phyloP scores from a whole-genome alignment of 2,797 vertebrate genomes.

The Tympanoctomys barrerae region DNA sequence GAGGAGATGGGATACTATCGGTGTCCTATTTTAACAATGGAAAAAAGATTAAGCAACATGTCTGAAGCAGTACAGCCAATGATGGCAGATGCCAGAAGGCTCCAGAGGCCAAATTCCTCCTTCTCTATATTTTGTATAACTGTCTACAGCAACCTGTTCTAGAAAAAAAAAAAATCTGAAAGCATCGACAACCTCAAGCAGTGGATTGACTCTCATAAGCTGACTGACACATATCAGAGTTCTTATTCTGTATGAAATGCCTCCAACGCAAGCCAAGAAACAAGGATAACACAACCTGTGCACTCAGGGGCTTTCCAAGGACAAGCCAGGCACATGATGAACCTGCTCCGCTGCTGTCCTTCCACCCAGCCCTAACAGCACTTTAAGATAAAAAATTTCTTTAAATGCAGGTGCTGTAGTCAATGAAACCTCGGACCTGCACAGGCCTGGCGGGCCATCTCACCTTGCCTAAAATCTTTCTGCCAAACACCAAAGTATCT shows the following conservation, averaged over 20 bases:
- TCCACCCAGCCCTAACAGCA: slow-evolving; percentile 27
- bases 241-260: background rate
- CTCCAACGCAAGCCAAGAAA: background rate
- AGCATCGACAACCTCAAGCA: background rate
- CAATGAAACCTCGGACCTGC: slow-evolving; percentile 80
- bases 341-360: background rate
- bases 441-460: slow-evolving; percentile 83
- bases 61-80: background rate
- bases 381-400: background rate
- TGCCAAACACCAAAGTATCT: slow-evolving; percentile 60
- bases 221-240: slow-evolving; percentile 1
- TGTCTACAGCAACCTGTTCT: background rate
- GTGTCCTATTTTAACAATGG: background rate
- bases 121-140: background rate
- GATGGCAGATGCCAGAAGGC: background rate
- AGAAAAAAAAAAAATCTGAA: background rate
- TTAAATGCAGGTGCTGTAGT: slow-evolving; percentile 64
- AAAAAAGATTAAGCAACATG: background rate
- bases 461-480: slow-evolving; percentile 73
- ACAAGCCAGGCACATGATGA: background rate
- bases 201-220: slow-evolving; percentile 7
- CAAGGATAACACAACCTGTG: slow-evolving; percentile 27
- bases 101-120: background rate
- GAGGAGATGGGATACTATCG: background rate
- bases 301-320: slow-evolving; percentile 44